Conservation (phyloP, 2,797 vertebrate genomes). For the Odontamblyopus rebecca region DNA sequence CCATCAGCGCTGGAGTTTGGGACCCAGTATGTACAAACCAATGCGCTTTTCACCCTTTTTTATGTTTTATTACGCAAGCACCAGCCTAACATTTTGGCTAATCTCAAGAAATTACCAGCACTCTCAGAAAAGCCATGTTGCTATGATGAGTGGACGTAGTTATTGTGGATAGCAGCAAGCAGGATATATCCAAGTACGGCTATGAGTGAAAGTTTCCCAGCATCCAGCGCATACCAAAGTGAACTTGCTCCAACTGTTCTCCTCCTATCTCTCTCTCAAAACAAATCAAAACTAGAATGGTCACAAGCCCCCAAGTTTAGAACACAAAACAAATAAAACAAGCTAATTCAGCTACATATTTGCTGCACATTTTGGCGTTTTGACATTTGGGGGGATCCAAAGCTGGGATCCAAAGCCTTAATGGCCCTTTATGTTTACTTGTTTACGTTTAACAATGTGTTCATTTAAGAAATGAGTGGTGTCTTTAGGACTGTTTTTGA, state of each 20-base stretch:
- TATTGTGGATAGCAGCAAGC: conserved; percentile 29
- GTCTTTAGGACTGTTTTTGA: no score
- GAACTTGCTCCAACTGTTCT: conserved; percentile 36
- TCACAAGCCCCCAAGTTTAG: background rate
- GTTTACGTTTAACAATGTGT: background rate
- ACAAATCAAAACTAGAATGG: conserved; percentile 20
- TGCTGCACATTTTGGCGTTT: background rate
- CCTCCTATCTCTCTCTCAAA: conserved; percentile 37
- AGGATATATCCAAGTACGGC: conserved; percentile 66
- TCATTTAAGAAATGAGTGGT: background rate
- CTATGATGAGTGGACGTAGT: conserved; percentile 16
- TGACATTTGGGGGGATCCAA: background rate
- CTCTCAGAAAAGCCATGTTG: background rate
- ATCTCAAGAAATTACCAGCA: conserved; percentile 31
- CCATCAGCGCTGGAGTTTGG: conserved; percentile 92
- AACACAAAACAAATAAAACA: background rate
- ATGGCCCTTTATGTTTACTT: background rate
- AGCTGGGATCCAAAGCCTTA: no score
- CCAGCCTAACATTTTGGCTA: background rate
- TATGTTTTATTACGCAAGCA: background rate
- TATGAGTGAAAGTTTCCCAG: conserved; percentile 48
- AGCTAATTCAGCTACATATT: background rate
- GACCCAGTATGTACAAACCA: conserved; percentile 84
- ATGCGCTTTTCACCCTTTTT: conserved; percentile 11
- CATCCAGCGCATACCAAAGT: conserved; percentile 31